phyloP scores from a whole-genome alignment of 2,888 invertebrate genomes.

The Nemurella pictetii region DNA sequence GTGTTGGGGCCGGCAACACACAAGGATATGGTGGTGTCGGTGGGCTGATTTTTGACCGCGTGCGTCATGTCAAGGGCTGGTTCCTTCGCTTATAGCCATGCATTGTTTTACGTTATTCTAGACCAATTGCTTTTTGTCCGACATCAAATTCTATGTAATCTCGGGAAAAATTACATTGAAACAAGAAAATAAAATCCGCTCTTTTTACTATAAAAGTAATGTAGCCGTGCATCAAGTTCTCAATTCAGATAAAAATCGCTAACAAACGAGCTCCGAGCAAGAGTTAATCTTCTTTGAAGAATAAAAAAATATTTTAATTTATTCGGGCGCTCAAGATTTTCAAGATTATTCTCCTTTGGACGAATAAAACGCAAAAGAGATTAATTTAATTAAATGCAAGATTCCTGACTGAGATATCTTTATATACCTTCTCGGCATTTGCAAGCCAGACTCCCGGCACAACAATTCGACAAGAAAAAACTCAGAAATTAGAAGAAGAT shows the following conservation, averaged over 20 bases:
- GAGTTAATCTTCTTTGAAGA: constrained; percentile 4
- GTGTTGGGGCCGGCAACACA: neutral
- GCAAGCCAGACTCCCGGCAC: neutral
- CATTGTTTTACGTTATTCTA: neutral
- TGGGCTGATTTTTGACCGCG: too few species aligned
- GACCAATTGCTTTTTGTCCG: neutral
- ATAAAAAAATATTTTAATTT: constrained; percentile 16
- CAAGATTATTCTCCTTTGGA: constrained; percentile 2
- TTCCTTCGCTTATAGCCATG: neutral
- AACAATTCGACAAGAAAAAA: neutral
- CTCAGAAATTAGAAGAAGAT: neutral
- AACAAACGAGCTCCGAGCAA: constrained; percentile 1
- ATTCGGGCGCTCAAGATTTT: constrained; percentile 5
- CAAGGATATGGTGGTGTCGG: too few species aligned
- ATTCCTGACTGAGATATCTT: constrained; percentile 7
- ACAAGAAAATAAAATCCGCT: neutral
- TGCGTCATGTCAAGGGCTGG: neutral
- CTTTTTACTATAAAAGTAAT: neutral
- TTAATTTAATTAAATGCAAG: constrained; percentile 23
- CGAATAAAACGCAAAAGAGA: constrained; percentile 9
- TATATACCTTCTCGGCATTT: neutral
- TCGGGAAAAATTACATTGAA: neutral
- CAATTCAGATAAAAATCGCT: constrained; percentile 12
- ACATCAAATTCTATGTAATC: neutral
- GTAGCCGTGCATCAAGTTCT: constrained; percentile 1